Base-by-base conservation (phyloP, 1,140 invertebrate genomes). In the Orussus abietinus region DNA sequence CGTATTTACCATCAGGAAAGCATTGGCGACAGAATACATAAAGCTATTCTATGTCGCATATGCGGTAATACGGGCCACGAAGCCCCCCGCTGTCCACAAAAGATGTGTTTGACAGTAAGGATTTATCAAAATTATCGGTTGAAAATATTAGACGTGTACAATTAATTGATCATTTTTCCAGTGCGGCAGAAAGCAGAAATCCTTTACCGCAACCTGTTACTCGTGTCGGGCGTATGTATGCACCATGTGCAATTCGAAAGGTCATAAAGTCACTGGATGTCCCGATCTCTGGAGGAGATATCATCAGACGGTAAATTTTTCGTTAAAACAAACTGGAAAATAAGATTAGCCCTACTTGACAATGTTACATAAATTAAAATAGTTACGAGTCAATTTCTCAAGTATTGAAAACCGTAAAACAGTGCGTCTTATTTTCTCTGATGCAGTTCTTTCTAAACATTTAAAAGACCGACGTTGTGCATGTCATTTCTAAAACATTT, bases 201-300 rank as follows among this genome's bases (percentile, higher is more conserved):
- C 72, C 5, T 79, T 70, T 58, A 78, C 78, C 56, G 75, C 75
- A 50, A 80, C 76, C 40, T 86, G 83, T 47, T 66, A 72, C 14
- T 65, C 69, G 28, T 79, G 80, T 57, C 53, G 57, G 18, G 66
- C 59, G 11, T 42, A 77, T 1, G 53, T 56, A 13, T 86, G 83
- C 48, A 60, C 61, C 13, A 65, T 78, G 46, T 86, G 83, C 50
- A 74, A 73, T 42, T 72, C 78, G 46, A 39, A 51, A 15, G 83
- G 83, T 2, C 83, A 86, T 53, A 61, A 62, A 4, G 47, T 56
- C n/a, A 64, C 69, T 1, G 59, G 72, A 49, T 86, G 83, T 55
- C 83, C 83, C 1, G 82, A 85, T 62, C 64, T 80, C 22, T 85
- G 83, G 83, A 75, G 83, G 32, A 70, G 79, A 25, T 85, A 82